These are phyloP conservation scores for Ceramica pisi DNA, from an alignment of 2,888 invertebrate species.

Conservation along the genomic window DNA sequence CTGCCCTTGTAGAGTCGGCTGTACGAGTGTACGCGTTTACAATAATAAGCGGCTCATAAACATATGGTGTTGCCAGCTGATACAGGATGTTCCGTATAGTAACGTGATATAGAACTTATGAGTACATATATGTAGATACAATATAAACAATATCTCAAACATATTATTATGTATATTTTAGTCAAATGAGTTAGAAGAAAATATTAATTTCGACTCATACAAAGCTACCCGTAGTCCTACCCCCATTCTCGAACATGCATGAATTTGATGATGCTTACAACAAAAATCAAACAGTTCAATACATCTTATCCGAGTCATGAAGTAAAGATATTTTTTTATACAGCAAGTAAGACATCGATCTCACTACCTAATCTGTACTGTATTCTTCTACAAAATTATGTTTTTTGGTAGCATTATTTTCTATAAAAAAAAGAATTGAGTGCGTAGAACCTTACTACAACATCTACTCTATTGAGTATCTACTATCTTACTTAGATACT, in stretches of 20 bases:
- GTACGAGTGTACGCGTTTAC: conserved; percentile 64
- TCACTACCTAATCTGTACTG: background rate
- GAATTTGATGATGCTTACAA: background rate
- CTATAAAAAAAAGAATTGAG: too few species aligned
- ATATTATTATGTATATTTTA: too few species aligned
- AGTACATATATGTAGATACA: background rate
- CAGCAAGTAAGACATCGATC: too few species aligned
- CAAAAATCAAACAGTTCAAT: background rate
- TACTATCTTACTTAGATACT: background rate
- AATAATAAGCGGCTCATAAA: conserved; percentile 66
- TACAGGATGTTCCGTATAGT: conserved; percentile 57
- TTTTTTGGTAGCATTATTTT: background rate
- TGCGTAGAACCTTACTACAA: too few species aligned
- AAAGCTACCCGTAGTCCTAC: background rate
- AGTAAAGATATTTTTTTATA: background rate
- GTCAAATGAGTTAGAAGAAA: too few species aligned
- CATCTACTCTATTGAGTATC: background rate
- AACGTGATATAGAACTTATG: conserved; percentile 23
- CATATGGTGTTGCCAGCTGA: conserved; percentile 62
- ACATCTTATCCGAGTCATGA: background rate
- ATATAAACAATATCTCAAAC: background rate
- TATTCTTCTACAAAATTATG: background rate
- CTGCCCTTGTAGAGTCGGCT: conserved; percentile 81
- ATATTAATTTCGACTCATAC: background rate
- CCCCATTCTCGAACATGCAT: background rate